These are phyloP conservation scores for Potorous gilbertii DNA, from an alignment of 2,797 vertebrate species.

Conservation along the genomic window DNA sequence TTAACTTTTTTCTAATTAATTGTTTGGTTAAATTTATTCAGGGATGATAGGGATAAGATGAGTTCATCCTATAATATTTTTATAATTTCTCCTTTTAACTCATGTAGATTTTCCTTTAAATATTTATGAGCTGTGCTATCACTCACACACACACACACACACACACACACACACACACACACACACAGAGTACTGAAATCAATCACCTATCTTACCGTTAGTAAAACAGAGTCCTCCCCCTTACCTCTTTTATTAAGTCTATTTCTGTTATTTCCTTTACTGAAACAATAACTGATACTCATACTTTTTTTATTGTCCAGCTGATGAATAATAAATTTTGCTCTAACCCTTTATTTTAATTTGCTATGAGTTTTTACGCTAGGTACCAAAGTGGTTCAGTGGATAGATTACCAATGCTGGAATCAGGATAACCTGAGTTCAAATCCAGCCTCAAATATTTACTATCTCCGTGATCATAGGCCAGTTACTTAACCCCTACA, in stretches of 20 bases:
- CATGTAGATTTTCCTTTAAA: background rate
- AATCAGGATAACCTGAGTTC: background rate
- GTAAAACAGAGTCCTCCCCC: background rate
- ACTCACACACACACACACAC: no score
- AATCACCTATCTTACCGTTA: background rate
- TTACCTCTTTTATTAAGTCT: background rate
- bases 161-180: background rate
- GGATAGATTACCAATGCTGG: background rate
- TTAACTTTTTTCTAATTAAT: no score
- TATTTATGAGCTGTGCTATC: background rate
- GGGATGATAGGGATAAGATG: background rate
- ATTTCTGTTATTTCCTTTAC: background rate
- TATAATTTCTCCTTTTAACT: background rate
- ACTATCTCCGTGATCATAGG: background rate
- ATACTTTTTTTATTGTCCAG: background rate
- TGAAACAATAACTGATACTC: background rate
- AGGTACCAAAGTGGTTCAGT: background rate
- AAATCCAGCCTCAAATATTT: background rate
- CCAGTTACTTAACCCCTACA: background rate
- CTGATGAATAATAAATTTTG: background rate
- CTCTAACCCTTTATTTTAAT: background rate
- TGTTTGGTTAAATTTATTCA: background rate
- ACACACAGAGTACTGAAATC: background rate
- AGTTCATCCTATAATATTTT: background rate
- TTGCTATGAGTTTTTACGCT: background rate